Conservation (phyloP, 2,797 vertebrate genomes). For the Tapirus indicus region DNA sequence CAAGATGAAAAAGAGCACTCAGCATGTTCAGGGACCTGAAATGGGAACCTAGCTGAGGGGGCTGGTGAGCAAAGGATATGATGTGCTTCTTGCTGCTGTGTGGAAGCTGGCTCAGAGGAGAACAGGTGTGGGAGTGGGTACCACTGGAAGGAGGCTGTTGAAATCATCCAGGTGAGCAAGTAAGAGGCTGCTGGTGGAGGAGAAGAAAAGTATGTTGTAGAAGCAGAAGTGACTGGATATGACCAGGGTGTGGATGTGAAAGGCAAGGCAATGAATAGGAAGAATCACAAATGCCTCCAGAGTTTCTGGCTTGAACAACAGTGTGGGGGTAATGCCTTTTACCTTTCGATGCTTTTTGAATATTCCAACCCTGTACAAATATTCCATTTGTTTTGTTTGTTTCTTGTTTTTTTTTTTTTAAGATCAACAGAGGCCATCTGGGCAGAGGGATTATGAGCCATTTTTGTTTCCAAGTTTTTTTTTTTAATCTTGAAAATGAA, state of each 20-base stretch:
- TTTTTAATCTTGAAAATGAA: background rate
- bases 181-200: background rate
- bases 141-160: background rate
- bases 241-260: background rate
- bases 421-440: background rate
- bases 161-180: background rate
- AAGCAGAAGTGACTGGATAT: background rate
- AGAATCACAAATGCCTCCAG: fast-evolving
- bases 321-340: background rate
- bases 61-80: background rate
- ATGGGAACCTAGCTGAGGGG: background rate
- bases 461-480: background rate
- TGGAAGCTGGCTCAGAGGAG: background rate
- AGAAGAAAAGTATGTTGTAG: background rate
- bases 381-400: background rate
- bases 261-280: background rate
- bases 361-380: background rate
- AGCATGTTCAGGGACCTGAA: background rate
- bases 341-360: background rate
- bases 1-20: background rate
- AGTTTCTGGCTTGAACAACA: background rate
- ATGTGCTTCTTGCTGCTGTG: too few relatives aligned
- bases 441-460: background rate
- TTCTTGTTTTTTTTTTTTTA: background rate
- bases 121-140: background rate